phyloP scores from a whole-genome alignment of 2,113 vertebrate genomes.

The Poicephalus gulielmi region DNA sequence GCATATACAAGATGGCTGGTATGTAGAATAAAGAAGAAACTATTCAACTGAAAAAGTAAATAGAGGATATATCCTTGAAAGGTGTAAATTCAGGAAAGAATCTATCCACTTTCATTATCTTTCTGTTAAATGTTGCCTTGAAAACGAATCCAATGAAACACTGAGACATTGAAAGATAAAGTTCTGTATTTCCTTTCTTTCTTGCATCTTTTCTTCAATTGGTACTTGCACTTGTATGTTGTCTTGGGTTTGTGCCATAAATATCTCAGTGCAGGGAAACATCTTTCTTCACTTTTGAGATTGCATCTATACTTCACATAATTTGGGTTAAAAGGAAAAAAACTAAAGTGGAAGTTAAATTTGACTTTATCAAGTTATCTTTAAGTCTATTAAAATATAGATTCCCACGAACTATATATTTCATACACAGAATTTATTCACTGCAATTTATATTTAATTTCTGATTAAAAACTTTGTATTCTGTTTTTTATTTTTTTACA shows the following conservation, averaged over 20 bases:
- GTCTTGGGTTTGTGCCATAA: neutral
- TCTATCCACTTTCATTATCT: neutral
- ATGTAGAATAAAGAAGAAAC: neutral
- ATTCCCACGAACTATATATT: neutral
- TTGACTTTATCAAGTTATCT: neutral
- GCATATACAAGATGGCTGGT: neutral
- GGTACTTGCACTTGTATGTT: neutral
- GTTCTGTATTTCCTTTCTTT: neutral
- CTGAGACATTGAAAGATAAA: neutral
- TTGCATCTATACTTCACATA: neutral
- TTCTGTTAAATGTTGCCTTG: neutral
- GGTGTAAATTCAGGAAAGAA: neutral
- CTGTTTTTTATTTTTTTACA: neutral
- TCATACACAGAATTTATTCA: neutral
- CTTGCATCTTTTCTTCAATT: neutral
- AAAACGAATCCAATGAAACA: neutral
- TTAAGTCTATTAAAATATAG: neutral
- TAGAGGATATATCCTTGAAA: neutral
- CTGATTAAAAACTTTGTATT: neutral
- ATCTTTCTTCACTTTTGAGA: neutral
- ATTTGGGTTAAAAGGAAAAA: neutral
- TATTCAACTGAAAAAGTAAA: neutral
- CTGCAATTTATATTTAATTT: neutral
- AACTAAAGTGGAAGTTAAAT: neutral
- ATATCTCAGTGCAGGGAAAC: neutral